Base-by-base conservation (phyloP, 2,797 vertebrate genomes). In the Mormyrus proboscirostris region DNA sequence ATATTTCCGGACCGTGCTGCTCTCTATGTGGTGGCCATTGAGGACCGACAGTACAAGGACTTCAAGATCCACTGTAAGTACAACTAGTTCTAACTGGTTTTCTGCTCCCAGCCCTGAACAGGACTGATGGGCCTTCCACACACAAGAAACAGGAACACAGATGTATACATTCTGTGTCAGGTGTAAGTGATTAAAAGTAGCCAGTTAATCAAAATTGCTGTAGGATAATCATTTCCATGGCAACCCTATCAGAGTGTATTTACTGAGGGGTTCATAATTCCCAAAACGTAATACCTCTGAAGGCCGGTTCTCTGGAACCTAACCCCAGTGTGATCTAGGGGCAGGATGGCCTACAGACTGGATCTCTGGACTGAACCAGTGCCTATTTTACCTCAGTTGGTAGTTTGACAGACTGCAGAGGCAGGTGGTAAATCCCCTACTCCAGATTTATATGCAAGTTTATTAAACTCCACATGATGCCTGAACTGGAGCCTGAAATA, bases 11-110 rank as follows among this genome's bases (percentile, higher is more conserved):
- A 99, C 95, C 97, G 97, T 94, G 98, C 98, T 62, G 96, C 98
- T 89, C 96, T 99, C 91, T 98, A 99, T 82, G 95, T 99, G 93
- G 96, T 98, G 86, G 98, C 98, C 93, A 99, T 99, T 83, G 98
- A 99, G 94, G 98, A 99, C 94, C 95, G 98, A 92, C 98, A 99
- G 92, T 99, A 99, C 95, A 99, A 99, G 95, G 98, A 99, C 96
- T 99, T 98, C 95, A 99, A 99, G 96, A 99, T 99, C 92, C 98
- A 99, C 93, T 99, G 98, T 99, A 93, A 99, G 98, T 94, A 22
- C 8, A 4, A 84, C 82, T 8, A 1, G 44, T 50, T 50, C 47
- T n/a, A 50, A 84, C 73, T n/a, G 6, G 41, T 44, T 79, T 41
- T 79, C 33, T 41, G 38, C 16, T 41, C 2, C 38, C 7, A n/a